Evolutionary conservation across 2,113 vertebrate genomes (phyloP), one percentile per base, ranked within the genome.

Genomic region (Labrus mixtus): DNA sequence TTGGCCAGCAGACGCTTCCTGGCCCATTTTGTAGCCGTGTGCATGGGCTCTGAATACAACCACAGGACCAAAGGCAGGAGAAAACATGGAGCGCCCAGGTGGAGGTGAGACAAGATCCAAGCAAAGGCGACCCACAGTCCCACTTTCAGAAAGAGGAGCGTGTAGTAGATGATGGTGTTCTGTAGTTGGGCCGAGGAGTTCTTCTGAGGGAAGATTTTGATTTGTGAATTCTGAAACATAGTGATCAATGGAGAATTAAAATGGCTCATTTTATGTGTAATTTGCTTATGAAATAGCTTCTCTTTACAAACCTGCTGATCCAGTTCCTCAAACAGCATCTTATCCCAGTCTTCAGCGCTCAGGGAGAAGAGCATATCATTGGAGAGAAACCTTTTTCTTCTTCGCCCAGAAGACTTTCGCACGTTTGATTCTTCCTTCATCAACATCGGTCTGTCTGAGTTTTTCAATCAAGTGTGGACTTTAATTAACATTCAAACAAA

Each of bases 21-120:
- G 11, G 61, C 53, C 69, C 57, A 51, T 6, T 33, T 59, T 33
- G 71, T 15, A 41, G 73, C 63, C 9, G 9, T 79, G 33, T 45
- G 9, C 22, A 48, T 20, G 0, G 53, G 68, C 3, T 6, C 72
- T 8, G 59, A 25, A 25, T 74, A 82, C 23, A 87, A 67, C 76
- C 78, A 79, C 16, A 23, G 12, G n/a, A 56, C n/a, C 36, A 87
- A 11, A 4, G 45, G 6, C 8, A 92, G 50, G 39, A 91, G 10
- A 53, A 90, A 73, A 78, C 80, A 86, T 8, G 82, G 85, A 33
- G 67, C 12, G 2, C 79, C 78, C 39, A 86, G 11, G 55, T 53
- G 46, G 62, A 87, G 4, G 39, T 88, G 33, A 8, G 67, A 81
- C 59, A 89, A 56, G 20, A 87, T 6, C 83, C 78, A 90, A 20